phyloP scores from a whole-genome alignment of 92 coral and sea anemone species.

The Isaurus tuberculatus region DNA sequence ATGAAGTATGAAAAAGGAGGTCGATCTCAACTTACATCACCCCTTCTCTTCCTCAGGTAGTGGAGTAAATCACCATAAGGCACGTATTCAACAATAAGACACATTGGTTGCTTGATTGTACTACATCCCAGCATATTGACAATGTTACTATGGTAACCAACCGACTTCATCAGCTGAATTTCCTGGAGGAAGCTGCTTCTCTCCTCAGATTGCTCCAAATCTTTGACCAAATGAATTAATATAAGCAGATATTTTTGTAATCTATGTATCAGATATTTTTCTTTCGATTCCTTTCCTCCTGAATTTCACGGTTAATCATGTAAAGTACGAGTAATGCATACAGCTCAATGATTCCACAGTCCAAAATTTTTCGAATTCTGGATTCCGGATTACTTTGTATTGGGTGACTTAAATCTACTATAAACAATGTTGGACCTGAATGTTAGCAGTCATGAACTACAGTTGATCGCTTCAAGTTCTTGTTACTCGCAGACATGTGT shows the following conservation, averaged over 20 bases:
- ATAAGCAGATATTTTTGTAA: not conserved
- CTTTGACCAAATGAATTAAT: not conserved
- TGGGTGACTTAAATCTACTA: too few species aligned
- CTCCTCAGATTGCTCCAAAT: slow-evolving; percentile 36
- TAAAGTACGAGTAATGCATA: too few species aligned
- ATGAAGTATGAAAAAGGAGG: not conserved
- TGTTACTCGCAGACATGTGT: too few species aligned
- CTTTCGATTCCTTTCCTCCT: not conserved
- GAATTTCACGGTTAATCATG: not conserved
- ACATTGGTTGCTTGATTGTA: slow-evolving; percentile 33
- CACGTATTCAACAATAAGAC: slow-evolving; percentile 35
- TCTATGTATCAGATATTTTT: not conserved
- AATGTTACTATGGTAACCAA: slow-evolving; percentile 47
- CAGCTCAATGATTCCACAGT: too few species aligned
- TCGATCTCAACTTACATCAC: slow-evolving; percentile 23
- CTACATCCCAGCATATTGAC: slow-evolving; percentile 41
- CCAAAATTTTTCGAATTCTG: too few species aligned
- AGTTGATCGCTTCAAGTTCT: too few species aligned
- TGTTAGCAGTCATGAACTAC: too few species aligned
- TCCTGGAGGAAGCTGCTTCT: slow-evolving; percentile 33
- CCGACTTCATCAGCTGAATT: slow-evolving; percentile 42
- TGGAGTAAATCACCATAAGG: slow-evolving; percentile 32
- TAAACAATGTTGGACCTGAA: too few species aligned
- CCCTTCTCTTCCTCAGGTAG: slow-evolving; percentile 34
- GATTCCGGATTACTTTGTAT: too few species aligned